phyloP scores from a whole-genome alignment of 2,797 vertebrate genomes.

The Gymnothorax reevesii region DNA sequence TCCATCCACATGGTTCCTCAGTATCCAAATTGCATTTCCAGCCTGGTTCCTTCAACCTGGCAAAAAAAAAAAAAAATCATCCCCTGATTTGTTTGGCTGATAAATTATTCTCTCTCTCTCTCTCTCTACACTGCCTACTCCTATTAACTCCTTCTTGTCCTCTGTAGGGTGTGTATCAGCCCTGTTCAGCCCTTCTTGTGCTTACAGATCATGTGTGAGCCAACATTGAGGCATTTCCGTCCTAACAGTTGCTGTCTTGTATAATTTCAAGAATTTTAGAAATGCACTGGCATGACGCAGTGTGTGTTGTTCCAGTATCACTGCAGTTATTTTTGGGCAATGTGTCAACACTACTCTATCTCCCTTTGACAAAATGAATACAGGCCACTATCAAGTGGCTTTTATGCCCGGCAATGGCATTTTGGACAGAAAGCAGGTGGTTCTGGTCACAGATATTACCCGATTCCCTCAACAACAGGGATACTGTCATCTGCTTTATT shows the following conservation, averaged over 20 bases:
- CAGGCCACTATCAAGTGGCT: not conserved
- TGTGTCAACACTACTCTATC: not conserved
- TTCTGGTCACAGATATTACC: not conserved
- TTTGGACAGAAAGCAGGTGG: not conserved
- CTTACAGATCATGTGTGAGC: not conserved
- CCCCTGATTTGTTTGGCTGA: no score
- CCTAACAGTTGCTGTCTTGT: not conserved
- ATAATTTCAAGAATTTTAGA: slow-evolving; percentile 4
- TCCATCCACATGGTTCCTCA: no score
- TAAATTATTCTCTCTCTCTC: no score
- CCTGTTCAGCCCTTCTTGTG: not conserved
- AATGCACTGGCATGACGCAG: not conserved
- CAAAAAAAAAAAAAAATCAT: no score
- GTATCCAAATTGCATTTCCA: no score
- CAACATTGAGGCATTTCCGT: not conserved
- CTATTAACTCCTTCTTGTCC: not conserved
- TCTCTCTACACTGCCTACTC: not conserved
- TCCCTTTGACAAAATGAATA: not conserved
- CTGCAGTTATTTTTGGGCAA: slow-evolving; percentile 11
- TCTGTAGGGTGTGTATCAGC: not conserved
- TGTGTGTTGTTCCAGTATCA: slow-evolving; percentile 1
- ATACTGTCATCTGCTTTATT: not conserved
- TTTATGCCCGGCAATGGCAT: not conserved
- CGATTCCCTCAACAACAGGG: not conserved
- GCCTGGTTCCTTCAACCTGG: no score